Conservation (phyloP, 2,113 vertebrate species). For the Gulo gulo region DNA sequence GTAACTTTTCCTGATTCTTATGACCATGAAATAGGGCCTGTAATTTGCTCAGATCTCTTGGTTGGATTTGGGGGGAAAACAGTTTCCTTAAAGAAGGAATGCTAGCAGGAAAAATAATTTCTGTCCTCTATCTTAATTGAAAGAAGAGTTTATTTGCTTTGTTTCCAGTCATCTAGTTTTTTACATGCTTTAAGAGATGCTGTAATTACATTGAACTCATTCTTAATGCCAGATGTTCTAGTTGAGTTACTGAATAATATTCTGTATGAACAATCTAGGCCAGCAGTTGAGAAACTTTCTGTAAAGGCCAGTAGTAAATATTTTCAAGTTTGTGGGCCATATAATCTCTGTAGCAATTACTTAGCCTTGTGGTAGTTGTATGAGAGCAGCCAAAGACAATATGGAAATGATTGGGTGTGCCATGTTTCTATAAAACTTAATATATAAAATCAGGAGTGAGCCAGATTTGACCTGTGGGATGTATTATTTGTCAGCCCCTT, state of each 20-base stretch:
- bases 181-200: not conserved
- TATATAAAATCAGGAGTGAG: conserved; percentile 14
- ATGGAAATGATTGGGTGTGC: not conserved
- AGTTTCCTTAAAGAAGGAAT: not conserved
- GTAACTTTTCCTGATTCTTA: not conserved
- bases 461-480: not conserved
- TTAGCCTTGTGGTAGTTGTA: not conserved
- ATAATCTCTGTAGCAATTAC: not conserved
- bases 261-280: not conserved
- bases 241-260: not conserved
- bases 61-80: not conserved
- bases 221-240: not conserved
- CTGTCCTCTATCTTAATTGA: not conserved
- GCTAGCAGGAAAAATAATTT: not conserved
- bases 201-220: not conserved
- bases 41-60: not conserved
- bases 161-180: not conserved
- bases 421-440: not conserved
- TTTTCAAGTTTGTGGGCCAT: not conserved
- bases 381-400: not conserved
- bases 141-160: conserved; percentile 8
- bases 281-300: not conserved
- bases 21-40: not conserved
- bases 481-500: not conserved
- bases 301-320: not conserved